These are phyloP conservation scores for Penaeus monodon DNA, from an alignment of 2,888 invertebrate species.

Conservation along the genomic window DNA sequence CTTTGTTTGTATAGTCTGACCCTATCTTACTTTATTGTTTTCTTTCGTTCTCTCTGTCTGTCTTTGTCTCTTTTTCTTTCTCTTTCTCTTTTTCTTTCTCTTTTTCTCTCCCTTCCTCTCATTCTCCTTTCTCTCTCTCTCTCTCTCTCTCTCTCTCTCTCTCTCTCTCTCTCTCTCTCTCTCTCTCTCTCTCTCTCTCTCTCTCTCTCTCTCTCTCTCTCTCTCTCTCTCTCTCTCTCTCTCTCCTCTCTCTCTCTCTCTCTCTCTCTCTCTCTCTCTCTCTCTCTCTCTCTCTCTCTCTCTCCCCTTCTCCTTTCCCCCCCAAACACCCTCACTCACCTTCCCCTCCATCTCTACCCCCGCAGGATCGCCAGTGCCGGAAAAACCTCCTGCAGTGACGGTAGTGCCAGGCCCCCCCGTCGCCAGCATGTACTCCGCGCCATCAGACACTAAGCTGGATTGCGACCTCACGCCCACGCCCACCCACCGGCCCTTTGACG, in stretches of 20 bases:
- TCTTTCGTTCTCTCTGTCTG: not conserved
- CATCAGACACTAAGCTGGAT: constrained; percentile 18
- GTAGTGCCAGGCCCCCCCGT: constrained; percentile 29
- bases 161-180: not conserved
- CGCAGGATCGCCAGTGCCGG: constrained; percentile 43
- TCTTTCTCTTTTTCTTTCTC: not conserved
- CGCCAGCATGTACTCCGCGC: constrained; percentile 43
- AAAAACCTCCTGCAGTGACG: constrained; percentile 37
- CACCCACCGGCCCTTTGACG: constrained; percentile 27
- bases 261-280: not conserved
- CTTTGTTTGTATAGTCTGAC: not conserved
- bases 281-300: not conserved
- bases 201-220: not conserved
- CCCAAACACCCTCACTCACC: too few relatives aligned
- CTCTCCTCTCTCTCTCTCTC: not conserved
- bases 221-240: not conserved
- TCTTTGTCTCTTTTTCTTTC: not conserved
- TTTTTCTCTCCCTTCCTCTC: not conserved
- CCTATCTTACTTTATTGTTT: not conserved
- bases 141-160: not conserved
- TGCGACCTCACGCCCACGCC: too few relatives aligned
- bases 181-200: not conserved
- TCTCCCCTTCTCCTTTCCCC: not conserved
- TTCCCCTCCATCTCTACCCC: not conserved
- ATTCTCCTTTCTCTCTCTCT: not conserved